These are phyloP conservation scores for Chanos chanos DNA, from an alignment of 2,797 vertebrate species.

Conservation along the genomic window DNA sequence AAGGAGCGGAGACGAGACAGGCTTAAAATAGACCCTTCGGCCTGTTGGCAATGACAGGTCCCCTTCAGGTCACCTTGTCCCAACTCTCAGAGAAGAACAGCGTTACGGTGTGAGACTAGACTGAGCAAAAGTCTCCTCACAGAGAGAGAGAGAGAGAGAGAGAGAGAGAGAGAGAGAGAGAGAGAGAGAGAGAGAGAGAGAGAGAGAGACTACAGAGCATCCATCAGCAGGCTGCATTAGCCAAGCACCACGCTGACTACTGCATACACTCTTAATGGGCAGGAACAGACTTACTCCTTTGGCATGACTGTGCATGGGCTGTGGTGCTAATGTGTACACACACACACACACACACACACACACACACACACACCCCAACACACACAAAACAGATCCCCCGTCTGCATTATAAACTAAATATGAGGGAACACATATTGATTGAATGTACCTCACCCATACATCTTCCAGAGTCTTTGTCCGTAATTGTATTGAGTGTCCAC, in stretches of 20 bases:
- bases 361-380: background rate
- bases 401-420: background rate
- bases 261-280: background rate
- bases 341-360: background rate
- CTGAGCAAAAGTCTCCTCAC: background rate
- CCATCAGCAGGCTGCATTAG: slow-evolving; percentile 8
- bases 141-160: background rate
- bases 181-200: background rate
- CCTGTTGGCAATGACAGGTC: slow-evolving; percentile 35
- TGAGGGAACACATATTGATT: background rate
- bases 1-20: slow-evolving; percentile 1
- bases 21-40: slow-evolving; percentile 41
- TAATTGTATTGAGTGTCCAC: background rate
- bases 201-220: background rate
- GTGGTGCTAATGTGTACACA: slow-evolving; percentile 2
- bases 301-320: too few species aligned
- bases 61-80: slow-evolving; percentile 37
- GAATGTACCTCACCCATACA: background rate
- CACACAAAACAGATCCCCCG: too few species aligned
- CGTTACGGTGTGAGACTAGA: slow-evolving; percentile 4
- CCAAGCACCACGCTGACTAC: background rate
- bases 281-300: background rate
- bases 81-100: slow-evolving; percentile 13
- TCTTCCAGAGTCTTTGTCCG: background rate
- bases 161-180: background rate